Percentiles rank a stretch among this genome's conserved stretches.
These are phyloP conservation scores for Ornithoptera alexandrae DNA, from an alignment of 2,888 invertebrate genomes.

Conservation along the genomic window DNA sequence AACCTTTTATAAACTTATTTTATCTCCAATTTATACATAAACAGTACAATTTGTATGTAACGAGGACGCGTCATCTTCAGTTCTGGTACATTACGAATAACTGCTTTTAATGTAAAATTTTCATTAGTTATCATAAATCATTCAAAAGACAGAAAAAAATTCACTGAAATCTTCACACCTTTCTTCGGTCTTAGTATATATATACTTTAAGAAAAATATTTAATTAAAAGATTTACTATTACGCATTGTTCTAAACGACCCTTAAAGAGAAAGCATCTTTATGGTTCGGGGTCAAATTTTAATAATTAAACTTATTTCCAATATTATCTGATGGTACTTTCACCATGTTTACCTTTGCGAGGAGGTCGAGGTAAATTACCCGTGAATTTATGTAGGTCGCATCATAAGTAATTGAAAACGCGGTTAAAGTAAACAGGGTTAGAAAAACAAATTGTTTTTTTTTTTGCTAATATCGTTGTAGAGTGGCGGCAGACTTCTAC, in stretches of 20 bases:
- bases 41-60: neutral
- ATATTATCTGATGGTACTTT: slow-evolving; percentile 1
- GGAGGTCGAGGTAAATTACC: slow-evolving; percentile 6
- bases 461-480: neutral
- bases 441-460: neutral
- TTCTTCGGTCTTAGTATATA: too few species aligned
- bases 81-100: neutral
- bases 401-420: neutral
- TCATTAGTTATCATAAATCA: too few species aligned
- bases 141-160: too few species aligned
- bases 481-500: neutral
- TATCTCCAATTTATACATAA: neutral
- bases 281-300: neutral
- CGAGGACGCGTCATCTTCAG: neutral
- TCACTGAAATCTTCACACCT: too few species aligned
- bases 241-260: neutral
- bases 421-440: slow-evolving; percentile 3
- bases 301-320: slow-evolving; percentile 1
- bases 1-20: neutral
- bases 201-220: too few species aligned
- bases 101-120: too few species aligned
- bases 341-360: slow-evolving; percentile 9
- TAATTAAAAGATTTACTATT: neutral
- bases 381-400: slow-evolving; percentile 5
- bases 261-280: slow-evolving; percentile 1